Evolutionary conservation across 53 echinoderm and acorn worm genomes (phyloP), one percentile per base, ranked within the genome.

Genomic region (Arbacia lixula): DNA sequence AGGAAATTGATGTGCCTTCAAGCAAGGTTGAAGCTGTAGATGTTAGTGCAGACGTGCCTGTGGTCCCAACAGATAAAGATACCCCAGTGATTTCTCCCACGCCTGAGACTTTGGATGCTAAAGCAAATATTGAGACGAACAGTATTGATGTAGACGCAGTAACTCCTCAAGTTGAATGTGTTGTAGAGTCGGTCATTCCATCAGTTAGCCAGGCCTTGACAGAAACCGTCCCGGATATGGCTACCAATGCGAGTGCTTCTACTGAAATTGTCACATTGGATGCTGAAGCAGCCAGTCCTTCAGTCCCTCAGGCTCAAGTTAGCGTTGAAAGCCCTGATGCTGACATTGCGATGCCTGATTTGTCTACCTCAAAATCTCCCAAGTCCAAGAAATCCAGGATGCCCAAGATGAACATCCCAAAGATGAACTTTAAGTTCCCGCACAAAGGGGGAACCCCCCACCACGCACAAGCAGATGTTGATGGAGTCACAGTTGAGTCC

Each of bases 351-450:
- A 30, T 42, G 5, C 28, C 61, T 32, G 64, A 81, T 26, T 64
- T 64, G 46, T 81, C 82, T 81, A 81, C 82, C 82, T 81, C 82
- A 46, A 81, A 64, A 81, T 31, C 82, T 29, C 3, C 82, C 32
- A 81, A 81, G 50, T 25, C 63, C 1, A 81, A 81, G 22, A 81
- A 63, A 49, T 8, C 64, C 4, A 81, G 62, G 61, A 28, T 81
- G 82, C 82, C 33, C 0, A 62, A 81, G 46, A 41, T 81, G 30
- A 42, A 81, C 64, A 39, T 81, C 11, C 82, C 82, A 9, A 81
- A 81, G 43, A 63, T 81, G 82, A 81, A 81, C 49, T 81, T 81
- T 10, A 81, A 64, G 43, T 63, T 64, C n/a, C 52, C 62, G 26
- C 29, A 46, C 52, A 46, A 81, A 32, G 24, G 29, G 19, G 49